Percentiles rank a stretch among this genome's conserved stretches.
Conservation (phyloP, 2,797 vertebrate species). For the Aselliscus stoliczkanus region DNA sequence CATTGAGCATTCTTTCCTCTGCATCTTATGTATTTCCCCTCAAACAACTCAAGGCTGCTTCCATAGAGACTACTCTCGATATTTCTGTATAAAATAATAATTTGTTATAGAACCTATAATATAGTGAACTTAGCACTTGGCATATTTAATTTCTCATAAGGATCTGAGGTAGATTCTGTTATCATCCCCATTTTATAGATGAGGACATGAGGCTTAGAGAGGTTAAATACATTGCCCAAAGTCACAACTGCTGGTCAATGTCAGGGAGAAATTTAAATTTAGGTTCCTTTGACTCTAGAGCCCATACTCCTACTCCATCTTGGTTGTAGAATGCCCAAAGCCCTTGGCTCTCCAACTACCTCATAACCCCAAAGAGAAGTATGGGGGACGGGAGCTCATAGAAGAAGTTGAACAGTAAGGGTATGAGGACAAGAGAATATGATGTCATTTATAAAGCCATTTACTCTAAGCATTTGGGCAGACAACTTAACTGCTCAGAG, state of each 20-base stretch:
- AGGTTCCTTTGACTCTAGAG: background rate
- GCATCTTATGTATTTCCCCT: background rate
- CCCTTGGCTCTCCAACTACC: background rate
- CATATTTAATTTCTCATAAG: background rate
- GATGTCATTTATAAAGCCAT: background rate
- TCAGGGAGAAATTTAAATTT: background rate
- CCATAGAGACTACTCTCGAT: background rate
- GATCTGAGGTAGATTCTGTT: background rate
- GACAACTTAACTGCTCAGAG: background rate
- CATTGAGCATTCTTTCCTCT: background rate
- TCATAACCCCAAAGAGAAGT: background rate
- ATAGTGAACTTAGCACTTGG: background rate
- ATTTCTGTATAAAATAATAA: background rate
- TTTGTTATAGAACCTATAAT: background rate
- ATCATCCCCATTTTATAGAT: background rate
- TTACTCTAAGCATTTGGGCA: background rate
- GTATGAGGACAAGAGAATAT: background rate
- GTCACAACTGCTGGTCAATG: background rate
- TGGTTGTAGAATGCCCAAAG: background rate
- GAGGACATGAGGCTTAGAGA: background rate
- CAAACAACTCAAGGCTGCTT: background rate
- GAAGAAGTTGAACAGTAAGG: background rate
- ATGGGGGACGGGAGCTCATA: rapidly evolving
- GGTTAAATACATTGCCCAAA: background rate
- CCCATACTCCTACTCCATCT: background rate